Evolutionary conservation across 2,888 invertebrate species (phyloP).

Genomic region (Erebia aethiops): DNA sequence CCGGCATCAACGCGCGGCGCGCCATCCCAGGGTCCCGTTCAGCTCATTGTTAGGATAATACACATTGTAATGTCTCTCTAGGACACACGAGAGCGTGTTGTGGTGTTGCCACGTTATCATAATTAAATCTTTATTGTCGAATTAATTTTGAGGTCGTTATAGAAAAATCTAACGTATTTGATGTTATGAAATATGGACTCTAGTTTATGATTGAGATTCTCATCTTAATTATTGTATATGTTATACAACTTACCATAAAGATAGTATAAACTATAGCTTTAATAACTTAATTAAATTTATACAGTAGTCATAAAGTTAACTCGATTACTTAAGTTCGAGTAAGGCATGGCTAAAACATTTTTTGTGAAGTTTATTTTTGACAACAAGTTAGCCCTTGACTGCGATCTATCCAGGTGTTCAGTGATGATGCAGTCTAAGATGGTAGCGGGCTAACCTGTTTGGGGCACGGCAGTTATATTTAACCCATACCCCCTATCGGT

Average conservation of each 20-base stretch:
- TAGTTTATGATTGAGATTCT: constrained; percentile 7
- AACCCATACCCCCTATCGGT: no score
- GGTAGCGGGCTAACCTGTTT: no score
- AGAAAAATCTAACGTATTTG: constrained; percentile 15
- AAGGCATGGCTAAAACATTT: no score
- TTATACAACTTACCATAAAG: constrained; percentile 1
- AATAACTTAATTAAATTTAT: not conserved
- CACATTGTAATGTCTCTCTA: constrained; percentile 26
- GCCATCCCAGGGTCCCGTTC: constrained; percentile 19
- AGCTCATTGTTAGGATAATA: constrained; percentile 23
- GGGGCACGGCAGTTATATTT: no score
- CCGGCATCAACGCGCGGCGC: constrained; percentile 3
- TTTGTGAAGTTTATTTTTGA: no score
- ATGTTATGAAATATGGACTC: constrained; percentile 13
- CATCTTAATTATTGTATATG: constrained; percentile 3
- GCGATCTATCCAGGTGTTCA: no score
- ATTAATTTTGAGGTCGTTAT: constrained; percentile 26
- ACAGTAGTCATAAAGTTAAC: not conserved
- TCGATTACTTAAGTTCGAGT: not conserved
- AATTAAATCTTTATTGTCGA: constrained; percentile 34
- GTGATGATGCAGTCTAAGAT: no score
- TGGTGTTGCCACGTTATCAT: constrained; percentile 21
- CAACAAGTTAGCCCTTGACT: no score
- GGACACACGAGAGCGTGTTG: constrained; percentile 17
- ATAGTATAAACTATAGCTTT: not conserved